These are phyloP conservation scores for Otus sunia DNA, from an alignment of 2,113 vertebrate species.

Conservation along the genomic window DNA sequence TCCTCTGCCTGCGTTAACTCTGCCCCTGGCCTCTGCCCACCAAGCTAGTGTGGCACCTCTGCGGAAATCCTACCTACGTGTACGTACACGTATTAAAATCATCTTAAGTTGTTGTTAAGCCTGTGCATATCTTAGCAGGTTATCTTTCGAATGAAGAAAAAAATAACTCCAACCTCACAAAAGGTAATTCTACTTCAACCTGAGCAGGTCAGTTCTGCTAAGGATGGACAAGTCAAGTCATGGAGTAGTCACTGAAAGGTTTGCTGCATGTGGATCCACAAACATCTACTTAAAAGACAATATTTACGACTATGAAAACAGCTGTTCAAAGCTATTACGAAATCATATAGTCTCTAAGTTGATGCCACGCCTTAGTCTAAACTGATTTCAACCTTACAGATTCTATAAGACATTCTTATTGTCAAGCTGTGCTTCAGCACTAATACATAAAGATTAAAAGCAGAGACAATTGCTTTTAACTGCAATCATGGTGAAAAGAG, in stretches of 20 bases:
- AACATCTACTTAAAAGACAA: background rate
- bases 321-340: accelerated
- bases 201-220: background rate
- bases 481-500: background rate
- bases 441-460: background rate
- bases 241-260: accelerated
- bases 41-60: background rate
- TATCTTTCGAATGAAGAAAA: background rate
- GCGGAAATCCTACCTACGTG: background rate
- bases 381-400: background rate
- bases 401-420: background rate
- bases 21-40: background rate
- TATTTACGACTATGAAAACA: accelerated
- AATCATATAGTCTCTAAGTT: accelerated
- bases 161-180: background rate
- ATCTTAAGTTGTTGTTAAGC: background rate
- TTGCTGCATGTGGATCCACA: background rate
- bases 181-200: background rate
- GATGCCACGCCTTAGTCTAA: background rate
- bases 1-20: background rate
- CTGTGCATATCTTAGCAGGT: background rate
- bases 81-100: background rate
- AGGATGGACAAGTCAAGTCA: background rate
- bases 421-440: background rate
- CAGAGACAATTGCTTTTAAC: background rate